These are phyloP conservation scores for Ephydatia muelleri DNA, from an alignment of 37 sponge, comb jelly and placozoan species.

Conservation along the genomic window DNA sequence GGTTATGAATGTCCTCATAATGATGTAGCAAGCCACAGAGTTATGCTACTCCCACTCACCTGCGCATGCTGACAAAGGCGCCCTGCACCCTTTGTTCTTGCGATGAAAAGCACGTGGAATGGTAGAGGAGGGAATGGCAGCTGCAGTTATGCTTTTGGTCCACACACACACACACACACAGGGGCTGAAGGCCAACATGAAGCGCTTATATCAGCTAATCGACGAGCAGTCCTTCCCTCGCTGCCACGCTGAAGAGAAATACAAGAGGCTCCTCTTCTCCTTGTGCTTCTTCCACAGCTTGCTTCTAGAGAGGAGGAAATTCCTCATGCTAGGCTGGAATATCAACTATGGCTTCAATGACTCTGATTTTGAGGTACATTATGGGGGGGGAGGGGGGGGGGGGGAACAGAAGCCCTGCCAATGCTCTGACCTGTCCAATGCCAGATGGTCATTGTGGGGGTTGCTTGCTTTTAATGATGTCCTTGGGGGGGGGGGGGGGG, in stretches of 20 bases:
- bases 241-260: slow-evolving; percentile 88
- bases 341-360: slow-evolving; percentile 98
- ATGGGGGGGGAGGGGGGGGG: no score
- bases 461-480: not conserved
- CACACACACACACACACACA: slow-evolving; percentile 1
- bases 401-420: no score
- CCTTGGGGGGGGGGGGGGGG: no score
- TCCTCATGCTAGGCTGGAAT: slow-evolving; percentile 98
- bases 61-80: not conserved
- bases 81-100: not conserved
- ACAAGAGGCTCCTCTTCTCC: slow-evolving; percentile 95
- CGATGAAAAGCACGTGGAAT: no score
- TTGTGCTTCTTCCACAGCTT: slow-evolving; percentile 98
- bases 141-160: not conserved
- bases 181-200: slow-evolving; percentile 99
- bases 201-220: slow-evolving; percentile 93
- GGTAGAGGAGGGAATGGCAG: not conserved
- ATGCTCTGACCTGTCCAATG: not conserved
- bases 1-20: not conserved
- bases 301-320: slow-evolving; percentile 96
- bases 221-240: slow-evolving; percentile 84
- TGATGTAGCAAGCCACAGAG: not conserved
- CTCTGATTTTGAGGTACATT: slow-evolving; percentile 98
- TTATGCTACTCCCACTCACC: not conserved
- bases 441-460: not conserved